A percentile compares a stretch with the other conserved stretches of the same genome.
Conservation (phyloP, 1,140 invertebrate species). For the Patella vulgata region DNA sequence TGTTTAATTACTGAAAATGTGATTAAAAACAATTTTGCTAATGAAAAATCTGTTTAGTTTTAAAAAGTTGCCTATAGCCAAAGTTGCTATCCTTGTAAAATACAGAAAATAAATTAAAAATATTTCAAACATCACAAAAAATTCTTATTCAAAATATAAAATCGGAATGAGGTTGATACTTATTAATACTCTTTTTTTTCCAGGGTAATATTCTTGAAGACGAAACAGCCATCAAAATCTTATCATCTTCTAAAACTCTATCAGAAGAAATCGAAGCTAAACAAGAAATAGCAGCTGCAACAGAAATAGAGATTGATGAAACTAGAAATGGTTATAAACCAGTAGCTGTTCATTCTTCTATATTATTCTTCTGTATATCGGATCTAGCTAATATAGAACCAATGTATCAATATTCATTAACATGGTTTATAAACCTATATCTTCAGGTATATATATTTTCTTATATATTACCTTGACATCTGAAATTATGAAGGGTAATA, state of each 20-base stretch:
- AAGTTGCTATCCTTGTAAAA: too few species aligned
- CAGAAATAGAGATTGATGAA: conserved; percentile 65
- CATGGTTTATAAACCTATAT: conserved; percentile 68
- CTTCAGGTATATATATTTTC: conserved; percentile 59
- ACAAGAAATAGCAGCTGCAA: conserved; percentile 63
- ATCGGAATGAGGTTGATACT: too few species aligned
- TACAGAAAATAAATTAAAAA: too few species aligned
- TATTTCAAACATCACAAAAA: too few species aligned
- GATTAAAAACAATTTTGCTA: not conserved
- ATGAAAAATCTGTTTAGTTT: not conserved
- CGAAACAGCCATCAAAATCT: conserved; percentile 65
- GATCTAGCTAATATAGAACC: conserved; percentile 67
- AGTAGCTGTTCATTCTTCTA: conserved; percentile 65
- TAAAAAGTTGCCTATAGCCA: too few species aligned
- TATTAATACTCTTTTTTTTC: too few species aligned
- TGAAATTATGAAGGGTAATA: not conserved
- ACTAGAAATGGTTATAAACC: conserved; percentile 66
- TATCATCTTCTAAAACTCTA: conserved; percentile 64
- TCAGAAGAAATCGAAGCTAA: conserved; percentile 66
- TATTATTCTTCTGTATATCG: conserved; percentile 68
- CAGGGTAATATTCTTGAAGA: conserved; percentile 68
- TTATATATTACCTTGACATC: not conserved
- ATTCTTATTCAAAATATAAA: too few species aligned
- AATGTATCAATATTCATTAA: conserved; percentile 68
- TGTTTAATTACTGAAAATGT: too few species aligned